Conservation (phyloP, 2,797 vertebrate genomes). For the Microctenopoma lineatum region DNA sequence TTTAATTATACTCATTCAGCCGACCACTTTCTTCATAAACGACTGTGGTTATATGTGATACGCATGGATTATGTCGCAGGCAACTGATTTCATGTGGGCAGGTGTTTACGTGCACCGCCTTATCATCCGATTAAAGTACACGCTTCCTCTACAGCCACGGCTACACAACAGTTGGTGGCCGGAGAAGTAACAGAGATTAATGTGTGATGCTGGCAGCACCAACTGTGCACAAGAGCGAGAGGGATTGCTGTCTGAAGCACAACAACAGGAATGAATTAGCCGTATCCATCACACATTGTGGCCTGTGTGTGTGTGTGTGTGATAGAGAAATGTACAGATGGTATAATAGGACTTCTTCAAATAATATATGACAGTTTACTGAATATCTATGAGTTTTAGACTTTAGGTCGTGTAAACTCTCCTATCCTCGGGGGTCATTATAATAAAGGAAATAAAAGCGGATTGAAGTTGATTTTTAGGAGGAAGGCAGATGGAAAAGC, state of each 20-base stretch:
- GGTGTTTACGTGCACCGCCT: conserved; percentile 44
- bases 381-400: neutral
- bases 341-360: too few relatives aligned
- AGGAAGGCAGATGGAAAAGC: neutral
- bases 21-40: conserved; percentile 55
- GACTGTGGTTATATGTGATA: conserved; percentile 47
- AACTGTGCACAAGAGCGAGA: conserved; percentile 33
- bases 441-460: neutral
- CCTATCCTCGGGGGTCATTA: neutral
- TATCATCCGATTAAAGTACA: conserved; percentile 56
- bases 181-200: conserved; percentile 47
- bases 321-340: neutral
- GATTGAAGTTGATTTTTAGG: neutral
- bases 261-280: conserved; percentile 57
- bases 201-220: conserved; percentile 32
- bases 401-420: neutral
- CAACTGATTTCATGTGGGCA: conserved; percentile 31
- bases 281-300: conserved; percentile 48
- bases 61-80: conserved; percentile 56
- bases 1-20: conserved; percentile 62
- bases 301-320: conserved; percentile 11
- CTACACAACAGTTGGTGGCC: conserved; percentile 50
- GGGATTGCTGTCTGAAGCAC: conserved; percentile 41
- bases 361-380: neutral
- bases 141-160: neutral